Base-by-base conservation (phyloP, 2,888 invertebrate species). In the Pheosia gnoma region DNA sequence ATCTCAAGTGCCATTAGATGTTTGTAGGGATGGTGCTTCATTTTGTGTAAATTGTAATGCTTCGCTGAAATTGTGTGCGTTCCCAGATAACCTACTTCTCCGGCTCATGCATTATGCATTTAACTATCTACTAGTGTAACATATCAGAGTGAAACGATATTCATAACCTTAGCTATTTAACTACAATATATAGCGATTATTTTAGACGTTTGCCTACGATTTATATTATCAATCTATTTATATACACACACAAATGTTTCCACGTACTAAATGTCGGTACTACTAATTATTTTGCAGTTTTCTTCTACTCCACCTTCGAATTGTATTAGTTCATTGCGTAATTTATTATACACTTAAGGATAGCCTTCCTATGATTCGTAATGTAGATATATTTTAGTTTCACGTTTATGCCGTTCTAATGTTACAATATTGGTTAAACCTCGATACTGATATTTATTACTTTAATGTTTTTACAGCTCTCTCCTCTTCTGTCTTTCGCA, bases 1-100 rank as follows among this genome's bases (percentile, higher is more conserved):
- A 43, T 63, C 7, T 13, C 41, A 56, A 11, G 70, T 68, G 69
- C 62, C 58, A 59, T 65, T 10, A 10, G 9, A 37, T 53, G 53
- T 7, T 37, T 37, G 9, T 37, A 53, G 53, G 37, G n/a, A 55
- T 39, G 37, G 55, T 55, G 55, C 39, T 10, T 25, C 25, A 25
- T 25, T 10, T 4, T 9, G 38, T 38, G 10, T 9, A 53, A 53
- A 37, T 13, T 53, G 53, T 54, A 38, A 54, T 54, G 55, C 39
- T 6, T 38, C 3, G 6, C 5, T n/a, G 7, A 55, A 55, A 13
- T 53, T 36, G 3, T 9, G 55, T 55, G 55, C 55, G 9, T 13
- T 53, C 39, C 55, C 55, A 55, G 7, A 37, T 37, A 8, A 39
- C 55, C 38, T 55, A 55, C 3, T 7, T 13, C 7, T 38, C 3